Evolutionary conservation across 2,113 vertebrate genomes (phyloP), one percentile per base, ranked within the genome.

Genomic region (Butorides virescens): DNA sequence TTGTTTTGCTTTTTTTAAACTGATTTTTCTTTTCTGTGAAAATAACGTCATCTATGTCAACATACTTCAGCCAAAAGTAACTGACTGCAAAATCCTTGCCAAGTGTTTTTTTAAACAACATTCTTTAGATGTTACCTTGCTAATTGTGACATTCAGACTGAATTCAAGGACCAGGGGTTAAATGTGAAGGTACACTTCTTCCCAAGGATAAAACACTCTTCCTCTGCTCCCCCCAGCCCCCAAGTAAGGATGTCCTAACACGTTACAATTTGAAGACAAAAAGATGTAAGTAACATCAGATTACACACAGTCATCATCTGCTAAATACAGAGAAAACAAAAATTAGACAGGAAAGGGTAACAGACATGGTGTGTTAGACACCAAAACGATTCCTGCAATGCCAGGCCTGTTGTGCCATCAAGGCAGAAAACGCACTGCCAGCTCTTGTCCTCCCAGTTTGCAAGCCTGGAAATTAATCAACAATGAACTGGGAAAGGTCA

Each of bases 401-500:
- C 15, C 1, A 2, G 21, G 11, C 34, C 30, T 30, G 46, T 32
- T 7, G 8, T 37, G 34, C 36, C 68, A 93, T 52, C 12, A 55
- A 79, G 68, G 47, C 22, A 46, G 37, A 73, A 90, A 70, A 66
- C 1, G 0, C 53, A 29, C 34, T 29, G 19, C 10, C 6, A 15
- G 34, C 20, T 77, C 30, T 78, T 9, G 4, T 79, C 58, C 14
- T 88, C 58, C 52, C 46, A 79, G 63, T 80, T 20, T 85, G n/a
- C 30, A 70, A 55, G 67, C 52, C 67, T 73, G 71, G 63, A 90
- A 89, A 78, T 82, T 71, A 95, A 90, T 73, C 59, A 92, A 63
- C 78, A 95, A 39, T 20, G 5, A 94, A 66, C 53, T 70, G 6
- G 39, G 39, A 93, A 85, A 44, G 30, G 42, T 63, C 65, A 92